Evolutionary conservation across 2,888 invertebrate species (phyloP), one percentile per base, ranked within the genome.

Genomic region (Sthenelais limicola): DNA sequence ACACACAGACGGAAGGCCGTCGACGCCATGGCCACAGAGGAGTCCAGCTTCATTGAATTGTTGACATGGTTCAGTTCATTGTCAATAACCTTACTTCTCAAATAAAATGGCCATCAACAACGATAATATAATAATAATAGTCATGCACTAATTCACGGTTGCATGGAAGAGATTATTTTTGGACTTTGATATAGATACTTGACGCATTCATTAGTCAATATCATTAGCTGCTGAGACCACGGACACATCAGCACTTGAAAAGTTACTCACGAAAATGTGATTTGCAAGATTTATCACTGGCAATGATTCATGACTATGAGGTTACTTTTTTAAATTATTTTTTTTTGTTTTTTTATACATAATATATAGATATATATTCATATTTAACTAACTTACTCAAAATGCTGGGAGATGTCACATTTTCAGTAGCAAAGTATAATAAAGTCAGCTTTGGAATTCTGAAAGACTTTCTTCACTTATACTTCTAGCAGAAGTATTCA

Each of bases 361-460:
- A 18, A 33, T 32, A 35, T 62, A 35, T 35, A 35, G 33, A 56
- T 52, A 56, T 56, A 26, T 69, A 47, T 32, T 48, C 26, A 26
- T 70, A 62, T 73, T 70, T 62, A 54, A 62, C 35, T 70, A 70
- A 32, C 51, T 73, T 58, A 48, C 67, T 70, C 28, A 73, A 73
- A 73, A 73, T 73, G 71, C 71, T 71, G 66, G 73, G 73, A 73
- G 70, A 71, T 73, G 67, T 71, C 71, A 71, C 67, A 66, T 52
- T 71, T 73, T 56, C 72, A 68, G 73, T 73, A 73, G 73, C 73
- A 73, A 68, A 73, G 70, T 47, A 67, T 67, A 68, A 70, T 68
- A 73, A 71, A 73, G 73, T 73, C 70, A 73, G 73, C 73, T 73
- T 73, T 73, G 73, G 73, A 73, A 73, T 73, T 73, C 67, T 73